phyloP scores from a whole-genome alignment of 2,797 vertebrate genomes.

The Mus spretus region DNA sequence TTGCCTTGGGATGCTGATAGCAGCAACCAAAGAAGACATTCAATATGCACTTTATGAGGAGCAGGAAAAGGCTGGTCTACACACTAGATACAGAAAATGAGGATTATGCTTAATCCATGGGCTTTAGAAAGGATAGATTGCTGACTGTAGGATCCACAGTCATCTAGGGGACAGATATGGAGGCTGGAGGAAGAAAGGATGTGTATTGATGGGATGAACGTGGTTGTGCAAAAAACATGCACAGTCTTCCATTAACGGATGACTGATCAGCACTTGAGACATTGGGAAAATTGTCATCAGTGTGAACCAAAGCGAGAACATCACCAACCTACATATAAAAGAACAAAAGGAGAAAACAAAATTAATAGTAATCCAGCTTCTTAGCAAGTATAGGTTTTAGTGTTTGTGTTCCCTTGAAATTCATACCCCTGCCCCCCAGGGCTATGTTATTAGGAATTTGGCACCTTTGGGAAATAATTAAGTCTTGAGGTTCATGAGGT shows the following conservation, averaged over 20 bases:
- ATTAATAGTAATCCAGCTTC: background rate
- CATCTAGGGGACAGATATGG: background rate
- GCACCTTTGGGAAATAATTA: background rate
- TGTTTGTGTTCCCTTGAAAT: background rate
- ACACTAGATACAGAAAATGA: slow-evolving; percentile 34
- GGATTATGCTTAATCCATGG: slow-evolving; percentile 6
- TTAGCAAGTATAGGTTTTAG: background rate
- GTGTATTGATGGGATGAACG: background rate
- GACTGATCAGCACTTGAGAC: background rate
- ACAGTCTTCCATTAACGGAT: background rate
- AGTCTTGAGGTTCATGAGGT: background rate
- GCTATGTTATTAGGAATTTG: background rate
- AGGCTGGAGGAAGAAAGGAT: slow-evolving; percentile 37
- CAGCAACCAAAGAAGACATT: background rate
- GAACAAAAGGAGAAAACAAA: background rate
- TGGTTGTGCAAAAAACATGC: background rate
- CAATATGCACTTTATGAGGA: background rate
- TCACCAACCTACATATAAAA: background rate
- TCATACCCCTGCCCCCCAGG: background rate
- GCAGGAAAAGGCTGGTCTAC: background rate
- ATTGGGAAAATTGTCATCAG: background rate
- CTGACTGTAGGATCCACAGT: background rate
- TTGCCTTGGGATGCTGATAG: background rate
- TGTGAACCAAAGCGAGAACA: background rate
- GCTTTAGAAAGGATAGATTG: slow-evolving; percentile 34